Evolutionary conservation across 2,113 vertebrate genomes (phyloP), one percentile per base, ranked within the genome.

Genomic region (Xyrauchen texanus): DNA sequence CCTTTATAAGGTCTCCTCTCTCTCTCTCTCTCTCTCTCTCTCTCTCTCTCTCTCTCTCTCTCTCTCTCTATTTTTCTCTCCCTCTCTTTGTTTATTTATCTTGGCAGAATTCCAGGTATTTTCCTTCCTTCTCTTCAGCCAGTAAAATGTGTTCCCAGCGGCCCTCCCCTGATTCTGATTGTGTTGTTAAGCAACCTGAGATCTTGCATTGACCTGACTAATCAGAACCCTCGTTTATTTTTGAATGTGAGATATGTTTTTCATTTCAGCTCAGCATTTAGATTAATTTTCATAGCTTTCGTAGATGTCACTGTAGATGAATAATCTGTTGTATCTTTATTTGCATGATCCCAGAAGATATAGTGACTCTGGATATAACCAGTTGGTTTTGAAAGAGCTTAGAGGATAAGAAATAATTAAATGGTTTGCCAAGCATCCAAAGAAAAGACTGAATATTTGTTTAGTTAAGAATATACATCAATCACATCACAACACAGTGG

Each of bases 91-190:
- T 91, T 91, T 92, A 87, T 89, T 90, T 90, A 66, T 9, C 34
- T 74, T 88, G 91, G 91, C 88, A 53, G 66, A 63, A 76, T 87
- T 88, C 91, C 91, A 91, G 90, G 88, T 92, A 90, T 90, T 93
- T 93, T 89, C 21, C 83, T 85, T 86, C 72, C 77, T 88, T 83
- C 82, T 79, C 62, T 58, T 62, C 52, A 61, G 67, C 57, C 85
- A 58, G 81, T 34, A 82, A 68, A 84, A 64, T 66, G 80, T 84
- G 77, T 84, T 85, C 85, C 85, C 86, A 74, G 80, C 45, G 65
- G 83, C 80, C 71, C 76, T 82, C 73, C 71, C 68, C 64, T 79
- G 70, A 72, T 68, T 76, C 86, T 85, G 78, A 80, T 80, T 65
- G 64, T 53, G 80, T 84, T 91, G 87, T 92, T 92, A 86, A 82